Percentiles rank a stretch among this genome's conserved stretches.
phyloP scores from a whole-genome alignment of 2,113 vertebrate genomes.

The Cephalopholis sonnerati region DNA sequence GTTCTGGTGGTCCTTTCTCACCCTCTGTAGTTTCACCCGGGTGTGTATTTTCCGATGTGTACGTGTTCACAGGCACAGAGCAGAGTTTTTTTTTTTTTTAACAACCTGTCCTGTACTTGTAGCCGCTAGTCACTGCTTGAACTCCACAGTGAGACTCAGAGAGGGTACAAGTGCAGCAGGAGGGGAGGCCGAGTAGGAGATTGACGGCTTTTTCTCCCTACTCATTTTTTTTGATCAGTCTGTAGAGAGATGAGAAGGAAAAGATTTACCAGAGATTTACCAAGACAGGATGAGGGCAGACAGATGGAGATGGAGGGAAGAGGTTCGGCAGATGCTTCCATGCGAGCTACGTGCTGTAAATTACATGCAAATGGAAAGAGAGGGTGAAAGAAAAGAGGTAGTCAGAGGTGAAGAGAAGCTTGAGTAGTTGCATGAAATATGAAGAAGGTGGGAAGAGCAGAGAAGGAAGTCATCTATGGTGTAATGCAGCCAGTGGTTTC shows the following conservation, averaged over 20 bases:
- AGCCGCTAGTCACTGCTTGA: constrained; percentile 13
- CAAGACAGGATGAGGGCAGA: constrained; percentile 11
- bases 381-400: not conserved
- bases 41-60: not conserved
- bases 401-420: constrained; percentile 6
- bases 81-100: constrained; percentile 9
- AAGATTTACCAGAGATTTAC: constrained; percentile 12
- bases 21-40: constrained; percentile 4
- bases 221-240: not conserved
- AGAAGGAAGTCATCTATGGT: constrained; percentile 12
- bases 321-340: constrained; percentile 18
- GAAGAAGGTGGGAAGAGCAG: constrained; percentile 5
- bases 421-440: constrained; percentile 8
- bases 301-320: constrained; percentile 3
- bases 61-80: constrained; percentile 24
- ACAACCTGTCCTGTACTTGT: constrained; percentile 14
- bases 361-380: constrained; percentile 41
- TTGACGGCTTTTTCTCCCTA: not conserved
- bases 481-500: constrained; percentile 37
- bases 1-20: constrained; percentile 26
- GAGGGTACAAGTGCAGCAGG: not conserved
- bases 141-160: not conserved
- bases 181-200: not conserved
- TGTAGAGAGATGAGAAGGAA: constrained; percentile 7
- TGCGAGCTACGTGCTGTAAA: constrained; percentile 17